These are phyloP conservation scores for Anoncus sp. DNA, from an alignment of 2,888 invertebrate species.

Conservation along the genomic window DNA sequence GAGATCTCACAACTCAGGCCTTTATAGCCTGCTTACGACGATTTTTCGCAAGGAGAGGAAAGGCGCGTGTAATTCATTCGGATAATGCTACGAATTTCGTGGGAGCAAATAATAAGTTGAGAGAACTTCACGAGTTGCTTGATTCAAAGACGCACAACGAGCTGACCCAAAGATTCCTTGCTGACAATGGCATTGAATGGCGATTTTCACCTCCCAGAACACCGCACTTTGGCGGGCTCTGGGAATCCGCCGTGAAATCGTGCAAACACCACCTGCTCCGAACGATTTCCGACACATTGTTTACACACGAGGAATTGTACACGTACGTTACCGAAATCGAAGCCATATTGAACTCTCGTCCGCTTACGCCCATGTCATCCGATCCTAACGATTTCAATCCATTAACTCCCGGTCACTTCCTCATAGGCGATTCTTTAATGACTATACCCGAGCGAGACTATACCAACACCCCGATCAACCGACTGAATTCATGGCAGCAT, in stretches of 20 bases:
- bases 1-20: constrained; percentile 59
- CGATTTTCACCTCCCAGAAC: constrained; percentile 4
- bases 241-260: constrained; percentile 26
- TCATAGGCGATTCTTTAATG: constrained; percentile 51
- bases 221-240: constrained; percentile 21
- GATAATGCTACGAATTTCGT: constrained; percentile 15
- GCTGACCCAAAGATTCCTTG: not conserved
- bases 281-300: constrained; percentile 4
- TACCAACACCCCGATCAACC: constrained; percentile 33
- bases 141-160: not conserved
- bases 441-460: constrained; percentile 61
- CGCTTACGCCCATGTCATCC: constrained; percentile 54
- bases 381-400: constrained; percentile 63
- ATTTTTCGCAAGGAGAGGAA: constrained; percentile 65
- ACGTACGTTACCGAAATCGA: constrained; percentile 62
- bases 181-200: not conserved
- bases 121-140: not conserved
- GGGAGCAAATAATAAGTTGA: constrained; percentile 1
- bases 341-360: constrained; percentile 65
- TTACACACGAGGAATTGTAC: constrained; percentile 55
- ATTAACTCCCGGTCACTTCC: constrained; percentile 68
- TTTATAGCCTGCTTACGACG: constrained; percentile 65
- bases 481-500: constrained; percentile 41
- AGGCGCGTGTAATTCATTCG: constrained; percentile 19
- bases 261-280: constrained; percentile 34